Conservation (phyloP, 2,113 vertebrate genomes). For the Tringa solitaria region DNA sequence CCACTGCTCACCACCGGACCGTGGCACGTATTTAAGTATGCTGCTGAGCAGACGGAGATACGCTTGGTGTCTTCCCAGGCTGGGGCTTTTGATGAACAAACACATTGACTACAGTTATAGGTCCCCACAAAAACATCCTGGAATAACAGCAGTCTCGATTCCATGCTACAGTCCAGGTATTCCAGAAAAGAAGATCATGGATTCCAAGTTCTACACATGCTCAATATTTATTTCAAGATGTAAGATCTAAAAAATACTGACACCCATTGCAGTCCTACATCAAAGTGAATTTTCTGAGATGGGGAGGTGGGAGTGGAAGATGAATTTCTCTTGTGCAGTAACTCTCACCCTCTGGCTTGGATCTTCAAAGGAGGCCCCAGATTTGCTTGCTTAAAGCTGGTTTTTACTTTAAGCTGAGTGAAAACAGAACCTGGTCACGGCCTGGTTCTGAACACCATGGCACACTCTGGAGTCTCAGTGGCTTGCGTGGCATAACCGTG, state of each 20-base stretch:
- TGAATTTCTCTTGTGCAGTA: background rate
- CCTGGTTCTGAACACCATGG: background rate
- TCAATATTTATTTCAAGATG: background rate
- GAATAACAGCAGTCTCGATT: background rate
- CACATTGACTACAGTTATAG: background rate
- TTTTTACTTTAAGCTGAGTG: background rate
- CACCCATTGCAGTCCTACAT: background rate
- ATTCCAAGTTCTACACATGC: background rate
- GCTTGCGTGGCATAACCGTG: background rate
- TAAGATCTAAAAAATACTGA: background rate
- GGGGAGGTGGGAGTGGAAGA: background rate
- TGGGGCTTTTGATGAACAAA: background rate
- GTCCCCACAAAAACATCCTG: background rate
- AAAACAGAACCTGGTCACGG: background rate
- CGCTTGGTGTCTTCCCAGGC: background rate
- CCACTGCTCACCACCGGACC: background rate
- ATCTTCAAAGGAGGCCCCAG: background rate
- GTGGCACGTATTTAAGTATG: background rate
- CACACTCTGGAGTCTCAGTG: background rate
- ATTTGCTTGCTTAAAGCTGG: background rate
- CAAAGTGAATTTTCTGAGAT: background rate
- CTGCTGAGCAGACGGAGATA: background rate
- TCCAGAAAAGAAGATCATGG: background rate
- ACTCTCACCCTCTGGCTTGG: background rate
- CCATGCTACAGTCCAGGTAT: background rate